These are phyloP conservation scores for Aphidius ervi DNA, from an alignment of 1,140 invertebrate genomes.

Conservation along the genomic window DNA sequence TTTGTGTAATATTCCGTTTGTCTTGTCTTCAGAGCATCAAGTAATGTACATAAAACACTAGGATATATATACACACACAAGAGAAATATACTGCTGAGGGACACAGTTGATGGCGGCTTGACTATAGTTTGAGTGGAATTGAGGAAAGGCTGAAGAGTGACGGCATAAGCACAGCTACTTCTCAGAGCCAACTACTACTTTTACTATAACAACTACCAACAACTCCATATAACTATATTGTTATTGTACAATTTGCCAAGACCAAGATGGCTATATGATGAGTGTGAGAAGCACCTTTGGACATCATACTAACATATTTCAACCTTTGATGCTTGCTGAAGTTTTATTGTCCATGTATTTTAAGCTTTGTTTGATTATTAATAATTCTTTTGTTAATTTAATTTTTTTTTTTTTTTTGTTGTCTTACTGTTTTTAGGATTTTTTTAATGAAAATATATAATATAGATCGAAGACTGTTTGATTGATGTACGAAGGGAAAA, in stretches of 20 bases:
- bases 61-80: constrained; percentile 3
- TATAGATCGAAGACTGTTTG: too few species aligned
- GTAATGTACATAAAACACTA: constrained; percentile 52
- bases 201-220: not conserved
- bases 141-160: constrained; percentile 16
- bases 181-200: constrained; percentile 41
- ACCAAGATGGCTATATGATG: constrained; percentile 35
- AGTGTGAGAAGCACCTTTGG: constrained; percentile 52
- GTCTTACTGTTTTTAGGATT: too few species aligned
- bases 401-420: too few species aligned
- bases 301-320: constrained; percentile 48
- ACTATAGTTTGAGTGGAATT: constrained; percentile 1
- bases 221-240: constrained; percentile 31
- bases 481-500: too few species aligned
- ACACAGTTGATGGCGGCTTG: constrained; percentile 6
- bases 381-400: too few species aligned
- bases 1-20: constrained; percentile 57
- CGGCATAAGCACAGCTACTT: constrained; percentile 31
- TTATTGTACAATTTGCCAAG: constrained; percentile 57
- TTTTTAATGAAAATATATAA: too few species aligned
- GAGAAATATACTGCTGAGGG: constrained; percentile 24
- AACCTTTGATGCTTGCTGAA: constrained; percentile 17
- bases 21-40: constrained; percentile 52
- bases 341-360: constrained; percentile 13
- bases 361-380: constrained; percentile 32